Base-by-base conservation (phyloP, 2,888 invertebrate genomes). In the Melinaea menophilus region DNA sequence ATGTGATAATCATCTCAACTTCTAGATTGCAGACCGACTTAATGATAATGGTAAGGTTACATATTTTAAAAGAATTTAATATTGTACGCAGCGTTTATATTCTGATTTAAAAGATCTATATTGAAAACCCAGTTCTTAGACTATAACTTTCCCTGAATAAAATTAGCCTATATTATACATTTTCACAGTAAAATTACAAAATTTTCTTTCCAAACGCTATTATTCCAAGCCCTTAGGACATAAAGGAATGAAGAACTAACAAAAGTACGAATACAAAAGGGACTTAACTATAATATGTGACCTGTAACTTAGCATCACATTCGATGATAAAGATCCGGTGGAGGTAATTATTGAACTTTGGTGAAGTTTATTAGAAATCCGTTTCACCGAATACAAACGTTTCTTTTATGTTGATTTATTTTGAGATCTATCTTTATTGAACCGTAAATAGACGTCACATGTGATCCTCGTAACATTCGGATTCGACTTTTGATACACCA, bases 31-130 rank as follows among this genome's bases (percentile, higher is more conserved):
- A 86, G 61, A 82, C 84, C 0, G 89, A 89, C 71, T 74, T 90
- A 59, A 85, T 88, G 84, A 86, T 90, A 66, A 82, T 89, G 88
- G 90, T 88, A 66, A 83, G 82, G 77, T 37, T n/a, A 11, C 46
- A 55, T 45, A 3, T 37, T 58, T 22, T 22, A 22, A 22, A 22
- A 22, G 1, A 22, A 22, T 22, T 22, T 22, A 22, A 22, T 22
- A 22, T 22, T 22, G 22, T 22, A 22, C 1, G 22, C 22, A 22
- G 22, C 22, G 22, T 22, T 22, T 1, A 22, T 22, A 22, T 22
- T 22, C 22, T 22, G 22, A 22, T 22, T 22, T 22, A 22, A 22
- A 22, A 22, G 22, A 1, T 22, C 22, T 22, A 22, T 22, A 22
- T 22, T 22, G 22, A 22, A 22, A 22, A 22, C 22, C 22, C 22